phyloP scores from a whole-genome alignment of 2,797 vertebrate genomes.

The Aulostomus chinensis region DNA sequence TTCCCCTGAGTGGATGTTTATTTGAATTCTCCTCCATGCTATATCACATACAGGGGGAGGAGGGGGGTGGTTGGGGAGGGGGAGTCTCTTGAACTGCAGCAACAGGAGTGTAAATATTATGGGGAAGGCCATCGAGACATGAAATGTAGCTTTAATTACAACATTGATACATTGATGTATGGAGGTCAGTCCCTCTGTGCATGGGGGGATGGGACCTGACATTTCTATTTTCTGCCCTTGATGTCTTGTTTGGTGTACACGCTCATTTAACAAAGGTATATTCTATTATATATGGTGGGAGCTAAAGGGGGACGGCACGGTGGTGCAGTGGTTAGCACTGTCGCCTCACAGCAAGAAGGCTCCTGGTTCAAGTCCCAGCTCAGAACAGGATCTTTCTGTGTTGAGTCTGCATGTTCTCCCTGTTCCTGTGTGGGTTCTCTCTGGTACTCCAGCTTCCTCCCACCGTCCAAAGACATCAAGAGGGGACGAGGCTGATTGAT shows the following conservation, averaged over 20 bases:
- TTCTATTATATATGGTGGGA: conserved; percentile 61
- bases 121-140: conserved; percentile 76
- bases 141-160: conserved; percentile 82
- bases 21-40: conserved; percentile 76
- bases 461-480: too few species aligned
- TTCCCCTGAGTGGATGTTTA: conserved; percentile 79
- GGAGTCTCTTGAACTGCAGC: conserved; percentile 72
- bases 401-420: too few species aligned
- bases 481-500: too few species aligned
- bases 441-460: too few species aligned
- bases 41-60: conserved; percentile 60
- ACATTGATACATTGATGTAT: conserved; percentile 77
- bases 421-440: too few species aligned
- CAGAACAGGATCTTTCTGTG: too few species aligned
- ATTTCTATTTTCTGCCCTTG: conserved; percentile 56
- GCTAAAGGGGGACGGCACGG: conserved; percentile 8
- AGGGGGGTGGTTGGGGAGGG: too few species aligned
- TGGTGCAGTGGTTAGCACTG: too few species aligned
- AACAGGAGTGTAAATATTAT: conserved; percentile 77
- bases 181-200: conserved; percentile 58
- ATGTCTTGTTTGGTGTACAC: conserved; percentile 64
- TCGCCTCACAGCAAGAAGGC: too few species aligned
- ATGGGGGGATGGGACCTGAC: conserved; percentile 65
- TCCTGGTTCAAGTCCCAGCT: too few species aligned
- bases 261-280: conserved; percentile 67